Evolutionary conservation across 2,888 invertebrate species (phyloP).

Genomic region (Xestia rhomboidea): DNA sequence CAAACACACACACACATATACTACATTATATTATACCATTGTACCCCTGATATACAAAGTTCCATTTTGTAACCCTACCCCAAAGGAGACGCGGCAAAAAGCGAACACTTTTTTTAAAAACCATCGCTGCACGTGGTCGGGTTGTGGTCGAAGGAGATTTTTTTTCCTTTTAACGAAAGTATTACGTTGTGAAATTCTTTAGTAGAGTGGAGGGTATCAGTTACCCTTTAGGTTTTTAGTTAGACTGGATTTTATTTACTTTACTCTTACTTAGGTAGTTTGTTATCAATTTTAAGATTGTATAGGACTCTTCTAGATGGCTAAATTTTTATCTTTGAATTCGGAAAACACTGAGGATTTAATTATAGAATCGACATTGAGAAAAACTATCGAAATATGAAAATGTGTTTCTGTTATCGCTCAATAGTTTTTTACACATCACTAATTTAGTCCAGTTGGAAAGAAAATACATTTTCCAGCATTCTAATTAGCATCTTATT

Average conservation of each 20-base stretch:
- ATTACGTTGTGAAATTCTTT: constrained; percentile 87
- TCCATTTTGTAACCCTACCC: constrained; percentile 88
- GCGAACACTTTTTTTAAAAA: constrained; percentile 81
- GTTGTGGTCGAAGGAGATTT: constrained; percentile 82
- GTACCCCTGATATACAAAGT: constrained; percentile 80
- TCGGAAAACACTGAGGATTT: background rate
- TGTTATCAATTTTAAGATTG: background rate
- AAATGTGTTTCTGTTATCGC: background rate
- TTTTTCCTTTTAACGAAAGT: constrained; percentile 84
- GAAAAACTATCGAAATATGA: background rate
- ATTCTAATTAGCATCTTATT: background rate
- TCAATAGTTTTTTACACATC: background rate
- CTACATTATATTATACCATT: constrained; percentile 53
- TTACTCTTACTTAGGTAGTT: background rate
- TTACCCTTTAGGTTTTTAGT: constrained; percentile 73
- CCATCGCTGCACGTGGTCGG: constrained; percentile 88
- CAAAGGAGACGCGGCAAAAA: constrained; percentile 84
- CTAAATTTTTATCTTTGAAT: background rate
- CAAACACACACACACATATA: constrained; percentile 70
- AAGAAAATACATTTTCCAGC: background rate
- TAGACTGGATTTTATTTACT: constrained; percentile 56
- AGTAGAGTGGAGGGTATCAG: constrained; percentile 76
- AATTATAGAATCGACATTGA: background rate
- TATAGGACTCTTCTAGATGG: background rate
- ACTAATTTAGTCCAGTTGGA: background rate